A percentile compares a stretch with the other conserved stretches of the same genome.
These are phyloP conservation scores for Harpagoxenus sublaevis DNA, from an alignment of 2,888 invertebrate species.

Conservation along the genomic window DNA sequence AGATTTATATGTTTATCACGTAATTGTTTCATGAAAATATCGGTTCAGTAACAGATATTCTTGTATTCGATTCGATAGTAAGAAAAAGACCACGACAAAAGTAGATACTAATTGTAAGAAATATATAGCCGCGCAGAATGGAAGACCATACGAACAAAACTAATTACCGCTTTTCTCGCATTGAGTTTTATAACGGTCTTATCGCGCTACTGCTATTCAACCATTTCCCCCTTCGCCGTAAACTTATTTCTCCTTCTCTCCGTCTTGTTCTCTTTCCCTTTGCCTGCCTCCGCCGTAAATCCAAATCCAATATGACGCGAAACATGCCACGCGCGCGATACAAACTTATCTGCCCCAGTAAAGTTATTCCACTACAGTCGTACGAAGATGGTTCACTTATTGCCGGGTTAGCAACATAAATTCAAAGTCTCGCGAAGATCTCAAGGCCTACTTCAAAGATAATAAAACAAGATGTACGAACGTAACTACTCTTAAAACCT, in stretches of 20 bases:
- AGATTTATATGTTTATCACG: not conserved
- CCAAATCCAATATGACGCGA: constrained; percentile 46
- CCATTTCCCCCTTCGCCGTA: not conserved
- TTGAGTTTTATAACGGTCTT: constrained; percentile 27
- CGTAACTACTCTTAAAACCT: not conserved
- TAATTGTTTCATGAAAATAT: not conserved
- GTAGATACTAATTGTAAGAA: not conserved
- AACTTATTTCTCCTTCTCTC: constrained; percentile 32
- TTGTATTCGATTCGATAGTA: not conserved
- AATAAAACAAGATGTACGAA: not conserved
- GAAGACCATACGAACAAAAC: constrained; percentile 12
- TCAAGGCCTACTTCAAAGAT: constrained; percentile 20
- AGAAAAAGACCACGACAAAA: not conserved
- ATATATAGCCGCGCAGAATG: not conserved
- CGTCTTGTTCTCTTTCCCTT: constrained; percentile 7
- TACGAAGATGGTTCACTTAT: constrained; percentile 41
- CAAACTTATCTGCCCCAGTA: constrained; percentile 47
- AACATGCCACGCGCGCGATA: constrained; percentile 37
- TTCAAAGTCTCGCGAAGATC: constrained; percentile 34
- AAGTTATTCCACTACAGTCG: constrained; percentile 45
- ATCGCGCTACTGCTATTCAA: constrained; percentile 24
- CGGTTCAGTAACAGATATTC: not conserved
- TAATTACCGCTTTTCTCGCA: constrained; percentile 42
- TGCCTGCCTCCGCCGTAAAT: constrained; percentile 25
- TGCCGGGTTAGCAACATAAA: constrained; percentile 43